These are phyloP conservation scores for Clarias gariepinus DNA, from an alignment of 2,113 vertebrate genomes.

Conservation along the genomic window DNA sequence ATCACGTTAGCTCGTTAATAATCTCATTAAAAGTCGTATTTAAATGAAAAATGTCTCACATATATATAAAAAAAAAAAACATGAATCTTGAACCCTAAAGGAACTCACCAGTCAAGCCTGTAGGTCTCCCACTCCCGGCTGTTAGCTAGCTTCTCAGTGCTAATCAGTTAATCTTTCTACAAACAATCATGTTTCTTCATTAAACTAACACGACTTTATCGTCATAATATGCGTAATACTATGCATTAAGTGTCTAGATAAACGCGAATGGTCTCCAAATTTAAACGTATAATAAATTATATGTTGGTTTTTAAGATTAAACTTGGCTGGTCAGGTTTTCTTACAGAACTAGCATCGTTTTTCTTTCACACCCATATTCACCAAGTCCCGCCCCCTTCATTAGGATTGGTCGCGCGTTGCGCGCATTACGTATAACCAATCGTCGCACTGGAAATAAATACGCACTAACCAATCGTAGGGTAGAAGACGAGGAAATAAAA, in stretches of 20 bases:
- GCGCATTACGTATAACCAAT: neutral
- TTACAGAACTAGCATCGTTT: neutral
- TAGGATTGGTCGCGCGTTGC: neutral
- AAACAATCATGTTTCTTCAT: neutral
- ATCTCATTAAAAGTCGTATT: neutral
- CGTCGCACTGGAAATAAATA: too few species aligned
- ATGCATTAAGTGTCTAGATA: neutral
- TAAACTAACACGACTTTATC: neutral
- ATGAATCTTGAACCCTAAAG: neutral
- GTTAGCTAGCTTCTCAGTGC: conserved; percentile 18
- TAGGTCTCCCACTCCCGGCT: conserved; percentile 18
- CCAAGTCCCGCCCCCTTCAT: neutral
- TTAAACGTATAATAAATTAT: neutral
- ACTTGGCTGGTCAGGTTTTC: neutral
- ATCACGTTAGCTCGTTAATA: neutral
- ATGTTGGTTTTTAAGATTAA: neutral
- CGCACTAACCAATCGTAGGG: neutral
- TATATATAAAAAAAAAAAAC: neutral
- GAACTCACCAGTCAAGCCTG: conserved; percentile 8
- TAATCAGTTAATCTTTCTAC: conserved; percentile 24
- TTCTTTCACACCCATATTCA: conserved; percentile 13
- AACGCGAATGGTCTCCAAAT: neutral
- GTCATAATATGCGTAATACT: neutral
- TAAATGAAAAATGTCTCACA: neutral
- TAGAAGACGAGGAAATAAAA: neutral